These are phyloP conservation scores for Flexamia atlantica DNA, from an alignment of 2,888 invertebrate species.

Conservation along the genomic window DNA sequence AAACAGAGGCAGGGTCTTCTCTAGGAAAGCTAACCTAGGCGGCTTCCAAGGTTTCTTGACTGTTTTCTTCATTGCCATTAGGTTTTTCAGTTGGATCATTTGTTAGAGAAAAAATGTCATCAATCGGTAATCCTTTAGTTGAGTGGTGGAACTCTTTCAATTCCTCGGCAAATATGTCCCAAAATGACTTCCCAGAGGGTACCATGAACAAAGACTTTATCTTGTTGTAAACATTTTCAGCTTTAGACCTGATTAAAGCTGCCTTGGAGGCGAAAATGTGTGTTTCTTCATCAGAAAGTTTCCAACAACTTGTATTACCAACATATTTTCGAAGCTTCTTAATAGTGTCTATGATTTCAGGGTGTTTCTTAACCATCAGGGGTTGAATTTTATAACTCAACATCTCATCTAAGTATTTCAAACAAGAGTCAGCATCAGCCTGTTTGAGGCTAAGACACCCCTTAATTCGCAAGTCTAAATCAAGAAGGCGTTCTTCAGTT, in stretches of 20 bases:
- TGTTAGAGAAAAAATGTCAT: slow-evolving; percentile 80
- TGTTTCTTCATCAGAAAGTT: slow-evolving; percentile 79
- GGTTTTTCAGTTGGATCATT: slow-evolving; percentile 77
- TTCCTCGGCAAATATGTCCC: slow-evolving; percentile 84
- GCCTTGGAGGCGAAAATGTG: slow-evolving; percentile 76
- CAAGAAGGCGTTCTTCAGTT: slow-evolving; percentile 81
- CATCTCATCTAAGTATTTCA: slow-evolving; percentile 82
- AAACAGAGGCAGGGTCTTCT: neutral
- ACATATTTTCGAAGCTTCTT: slow-evolving; percentile 83
- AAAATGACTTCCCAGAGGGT: slow-evolving; percentile 82
- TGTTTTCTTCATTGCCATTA: neutral
- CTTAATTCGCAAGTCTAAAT: slow-evolving; percentile 83
- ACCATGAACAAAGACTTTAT: slow-evolving; percentile 80
- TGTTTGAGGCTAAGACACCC: slow-evolving; percentile 81
- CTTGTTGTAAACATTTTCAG: slow-evolving; percentile 80
- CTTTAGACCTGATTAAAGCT: slow-evolving; percentile 83
- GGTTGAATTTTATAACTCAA: slow-evolving; percentile 81
- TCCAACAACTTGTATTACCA: slow-evolving; percentile 88
- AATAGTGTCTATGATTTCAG: slow-evolving; percentile 87
- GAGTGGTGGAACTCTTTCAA: slow-evolving; percentile 82
- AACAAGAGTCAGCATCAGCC: slow-evolving; percentile 85
- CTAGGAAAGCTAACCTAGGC: neutral
- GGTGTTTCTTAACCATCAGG: slow-evolving; percentile 89
- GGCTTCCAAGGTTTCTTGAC: neutral
- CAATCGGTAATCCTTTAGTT: slow-evolving; percentile 80